phyloP scores from a whole-genome alignment of 1,140 invertebrate species.

The Lordiphosa mommai region DNA sequence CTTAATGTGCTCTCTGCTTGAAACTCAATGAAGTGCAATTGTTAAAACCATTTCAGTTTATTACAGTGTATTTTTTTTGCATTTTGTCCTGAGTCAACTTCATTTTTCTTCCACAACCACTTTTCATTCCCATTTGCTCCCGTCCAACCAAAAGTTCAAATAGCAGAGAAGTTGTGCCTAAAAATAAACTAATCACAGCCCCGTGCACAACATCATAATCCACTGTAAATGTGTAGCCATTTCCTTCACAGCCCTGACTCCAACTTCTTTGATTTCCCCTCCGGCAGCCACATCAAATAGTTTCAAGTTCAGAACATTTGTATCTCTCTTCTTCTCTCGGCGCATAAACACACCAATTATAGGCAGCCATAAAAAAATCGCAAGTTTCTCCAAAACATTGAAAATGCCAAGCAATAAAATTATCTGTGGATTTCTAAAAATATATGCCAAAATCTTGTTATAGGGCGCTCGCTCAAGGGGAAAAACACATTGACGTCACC shows the following conservation, averaged over 20 bases:
- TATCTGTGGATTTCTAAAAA: conserved; percentile 26
- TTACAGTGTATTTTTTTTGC: conserved; percentile 8
- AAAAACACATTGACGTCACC: conserved; percentile 45
- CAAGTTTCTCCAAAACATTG: conserved; percentile 41
- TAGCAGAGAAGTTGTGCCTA: conserved; percentile 40
- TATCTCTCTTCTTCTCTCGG: conserved; percentile 1
- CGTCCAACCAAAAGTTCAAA: conserved; percentile 49
- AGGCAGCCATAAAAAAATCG: conserved; percentile 60
- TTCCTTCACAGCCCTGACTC: not conserved
- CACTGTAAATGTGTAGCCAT: conserved; percentile 14
- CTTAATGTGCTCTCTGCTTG: too few species aligned
- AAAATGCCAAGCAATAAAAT: conserved; percentile 39
- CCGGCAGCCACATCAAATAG: conserved; percentile 22
- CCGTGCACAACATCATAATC: conserved; percentile 60
- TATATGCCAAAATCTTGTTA: not conserved
- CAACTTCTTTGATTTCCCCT: conserved; percentile 2
- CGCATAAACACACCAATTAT: conserved; percentile 69
- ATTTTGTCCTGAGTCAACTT: conserved; percentile 23
- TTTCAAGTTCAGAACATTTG: conserved; percentile 61
- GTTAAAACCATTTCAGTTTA: too few species aligned
- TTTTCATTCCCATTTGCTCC: conserved; percentile 27
- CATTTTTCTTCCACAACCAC: conserved; percentile 3
- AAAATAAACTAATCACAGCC: conserved; percentile 59
- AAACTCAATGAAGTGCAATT: too few species aligned
- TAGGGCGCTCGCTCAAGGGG: conserved; percentile 31